A percentile compares a stretch with the other conserved stretches of the same genome.
These are phyloP conservation scores for Alethe castanea DNA, from an alignment of 2,113 vertebrate genomes.

Conservation along the genomic window DNA sequence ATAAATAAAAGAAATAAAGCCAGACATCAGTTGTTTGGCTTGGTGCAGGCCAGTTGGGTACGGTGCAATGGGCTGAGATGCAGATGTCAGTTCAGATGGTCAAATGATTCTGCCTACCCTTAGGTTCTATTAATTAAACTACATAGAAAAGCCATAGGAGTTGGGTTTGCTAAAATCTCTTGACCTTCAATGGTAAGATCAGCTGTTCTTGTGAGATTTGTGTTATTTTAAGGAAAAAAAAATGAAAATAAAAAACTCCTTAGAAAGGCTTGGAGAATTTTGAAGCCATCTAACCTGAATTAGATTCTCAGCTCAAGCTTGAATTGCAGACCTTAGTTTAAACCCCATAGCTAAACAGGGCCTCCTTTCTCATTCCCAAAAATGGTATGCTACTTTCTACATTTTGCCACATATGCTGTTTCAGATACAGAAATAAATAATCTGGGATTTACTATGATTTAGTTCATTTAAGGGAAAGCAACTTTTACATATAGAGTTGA, in stretches of 20 bases:
- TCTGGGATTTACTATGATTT: neutral
- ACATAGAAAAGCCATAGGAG: neutral
- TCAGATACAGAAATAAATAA: neutral
- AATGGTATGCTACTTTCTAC: neutral
- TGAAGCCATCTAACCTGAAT: neutral
- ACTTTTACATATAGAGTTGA: neutral
- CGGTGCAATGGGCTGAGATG: neutral
- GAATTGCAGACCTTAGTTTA: neutral
- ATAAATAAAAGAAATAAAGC: neutral
- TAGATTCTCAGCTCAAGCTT: neutral
- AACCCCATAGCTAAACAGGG: neutral
- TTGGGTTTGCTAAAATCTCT: slow-evolving; percentile 14
- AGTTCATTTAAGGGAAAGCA: neutral
- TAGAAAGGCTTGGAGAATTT: neutral
- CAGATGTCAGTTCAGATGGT: slow-evolving; percentile 16
- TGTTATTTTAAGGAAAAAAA: neutral
- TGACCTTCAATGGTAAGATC: neutral
- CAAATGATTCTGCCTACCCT: slow-evolving; percentile 3
- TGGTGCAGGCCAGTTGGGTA: neutral
- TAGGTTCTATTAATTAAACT: slow-evolving; percentile 51
- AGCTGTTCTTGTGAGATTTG: neutral
- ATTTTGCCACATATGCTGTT: neutral
- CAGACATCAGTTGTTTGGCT: neutral
- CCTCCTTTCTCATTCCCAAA: neutral
- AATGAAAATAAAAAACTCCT: neutral